Conservation (phyloP, 30 jellyfish, hydroid and myxozoan species). For the Hydra vulgaris region DNA sequence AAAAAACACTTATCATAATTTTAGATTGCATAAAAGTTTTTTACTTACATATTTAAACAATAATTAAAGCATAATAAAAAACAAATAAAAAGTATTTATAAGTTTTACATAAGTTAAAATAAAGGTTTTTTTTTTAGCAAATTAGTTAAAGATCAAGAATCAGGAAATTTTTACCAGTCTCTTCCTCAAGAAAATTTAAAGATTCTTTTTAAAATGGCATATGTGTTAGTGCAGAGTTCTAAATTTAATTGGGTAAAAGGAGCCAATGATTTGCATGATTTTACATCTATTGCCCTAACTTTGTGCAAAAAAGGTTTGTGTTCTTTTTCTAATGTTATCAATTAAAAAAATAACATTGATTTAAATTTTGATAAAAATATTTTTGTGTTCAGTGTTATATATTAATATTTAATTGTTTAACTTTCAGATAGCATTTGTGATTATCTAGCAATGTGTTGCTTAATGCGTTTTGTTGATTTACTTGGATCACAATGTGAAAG, state of each 20-base stretch:
- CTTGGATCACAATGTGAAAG: conserved; percentile 83
- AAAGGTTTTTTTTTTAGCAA: too few relatives aligned
- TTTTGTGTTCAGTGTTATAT: too few relatives aligned
- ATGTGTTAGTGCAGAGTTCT: neutral
- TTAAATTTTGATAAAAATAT: too few relatives aligned
- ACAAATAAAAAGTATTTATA: too few relatives aligned
- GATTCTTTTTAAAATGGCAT: neutral
- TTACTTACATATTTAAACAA: too few relatives aligned
- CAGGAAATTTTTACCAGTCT: neutral
- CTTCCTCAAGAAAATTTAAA: neutral
- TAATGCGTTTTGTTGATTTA: conserved; percentile 33
- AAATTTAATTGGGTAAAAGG: conserved; percentile 18
- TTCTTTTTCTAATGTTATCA: too few relatives aligned
- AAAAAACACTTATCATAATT: too few relatives aligned
- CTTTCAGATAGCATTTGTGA: conserved; percentile 51
- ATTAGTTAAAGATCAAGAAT: neutral
- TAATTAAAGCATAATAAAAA: too few relatives aligned
- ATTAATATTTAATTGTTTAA: neutral
- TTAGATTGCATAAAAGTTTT: too few relatives aligned
- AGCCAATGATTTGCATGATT: conserved; percentile 1
- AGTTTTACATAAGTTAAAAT: too few relatives aligned
- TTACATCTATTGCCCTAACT: conserved; percentile 22
- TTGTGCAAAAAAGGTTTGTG: conserved; percentile 21
- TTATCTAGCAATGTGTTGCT: conserved; percentile 25
- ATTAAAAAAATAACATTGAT: too few relatives aligned